Base-by-base conservation (phyloP, 2,113 vertebrate genomes). In the Gopherus flavomarginatus region DNA sequence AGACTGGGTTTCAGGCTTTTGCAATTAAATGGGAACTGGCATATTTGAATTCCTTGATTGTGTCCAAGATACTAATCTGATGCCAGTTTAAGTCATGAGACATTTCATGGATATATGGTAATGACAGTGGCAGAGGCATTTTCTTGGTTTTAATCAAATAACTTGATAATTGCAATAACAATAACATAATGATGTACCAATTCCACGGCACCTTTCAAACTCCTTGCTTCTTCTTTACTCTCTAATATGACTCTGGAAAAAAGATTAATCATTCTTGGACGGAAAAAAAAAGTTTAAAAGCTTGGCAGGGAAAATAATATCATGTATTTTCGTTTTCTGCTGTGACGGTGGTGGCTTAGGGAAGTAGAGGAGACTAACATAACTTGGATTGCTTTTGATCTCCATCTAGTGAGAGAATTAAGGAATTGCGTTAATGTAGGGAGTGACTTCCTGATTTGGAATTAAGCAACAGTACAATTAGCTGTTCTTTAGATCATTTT, bases 381-480 rank as follows among this genome's bases (percentile, higher is more conserved):
- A 72, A 47, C 24, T 92, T 98, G 89, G 81, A 77, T 93, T 98
- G 98, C 92, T 97, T 93, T 95, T 93, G 96, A 97, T 89, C 97
- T 85, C 98, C 98, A 98, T 97, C 98, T 98, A 98, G 98, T 96
- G 98, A 87, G 85, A 8, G 49, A 95, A 83, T 59, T 54, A 1
- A 65, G 86, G 92, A 98, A 98, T 83, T 98, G 87, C 97, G 97
- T 8, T 44, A 42, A 52, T 38, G 31, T 35, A 85, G 44, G 69
- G 27, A 75, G 24, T 19, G 81, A 65, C 35, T 82, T 24, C 49
- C 11, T 0, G 5, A 86, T 77, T 29, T 49, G 5, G 83, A 91
- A 26, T 62, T 72, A 86, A 59, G 75, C 82, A 90, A 56, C 84
- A 59, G 31, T 1, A 52, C 82, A 72, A 77, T 82, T 90, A 86